Evolutionary conservation across 2,797 vertebrate species (phyloP), one percentile per base, ranked within the genome.

Genomic region (Coranthus polyacanthus): DNA sequence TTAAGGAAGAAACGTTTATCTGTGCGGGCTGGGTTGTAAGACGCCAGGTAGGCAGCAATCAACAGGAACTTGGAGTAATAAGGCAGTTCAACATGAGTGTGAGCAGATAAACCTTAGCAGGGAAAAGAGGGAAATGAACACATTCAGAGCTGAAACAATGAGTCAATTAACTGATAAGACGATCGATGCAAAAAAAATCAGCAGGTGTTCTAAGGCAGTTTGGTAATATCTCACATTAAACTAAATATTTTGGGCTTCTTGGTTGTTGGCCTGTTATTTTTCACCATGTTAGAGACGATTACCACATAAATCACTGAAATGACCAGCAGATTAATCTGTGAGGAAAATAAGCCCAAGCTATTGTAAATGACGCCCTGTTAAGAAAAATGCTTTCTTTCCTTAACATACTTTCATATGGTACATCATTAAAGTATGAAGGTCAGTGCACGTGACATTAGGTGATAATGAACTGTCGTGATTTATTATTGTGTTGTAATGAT

Each of bases 1-100:
- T 99, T 99, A 46, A 98, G 74, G 69, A 99, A 99, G 91, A 99
- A 99, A 65, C 98, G 96, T 45, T 95, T 97, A 83, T 99, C 98
- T 42, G 97, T 98, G 85, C 98, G 95, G 9, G 96, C 94, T 15
- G 98, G 97, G 86, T 99, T 99, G 87, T 96, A 99, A 22, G 98
- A 99, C 0, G 97, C 97, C 67, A 99, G 91, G 78, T 99, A 99
- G 7, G 97, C 97, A 61, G 97, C 97, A 15, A 99, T 98, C 44
- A 99, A 87, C 75, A 99, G 95, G 91, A 96, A 99, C 84, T 99
- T 99, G 68, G 98, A 99, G 85, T 99, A 99, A 89, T 96, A 99
- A 0, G 98, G 98, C 69, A 99, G 93, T 70, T 99, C 98, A 57
- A 99, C 92, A 0, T 98, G 97, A 45, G 95, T 93, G 83, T 97